Evolutionary conservation across 2,113 vertebrate genomes (phyloP).

Genomic region (Muntiacus reevesi): DNA sequence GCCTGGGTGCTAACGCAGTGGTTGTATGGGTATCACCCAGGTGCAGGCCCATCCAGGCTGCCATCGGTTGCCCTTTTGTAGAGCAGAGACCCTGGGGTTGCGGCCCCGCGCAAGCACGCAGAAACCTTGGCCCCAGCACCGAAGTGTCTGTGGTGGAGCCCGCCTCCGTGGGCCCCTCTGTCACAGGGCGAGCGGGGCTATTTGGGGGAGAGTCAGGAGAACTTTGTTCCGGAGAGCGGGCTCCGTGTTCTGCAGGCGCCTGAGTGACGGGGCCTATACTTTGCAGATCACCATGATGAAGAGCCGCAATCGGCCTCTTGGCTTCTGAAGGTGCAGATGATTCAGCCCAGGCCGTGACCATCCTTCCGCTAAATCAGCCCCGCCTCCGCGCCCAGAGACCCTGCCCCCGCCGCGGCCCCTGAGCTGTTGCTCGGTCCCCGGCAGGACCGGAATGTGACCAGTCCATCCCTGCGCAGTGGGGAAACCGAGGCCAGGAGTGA

Average conservation of each 20-base stretch:
- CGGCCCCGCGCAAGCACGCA: accelerated
- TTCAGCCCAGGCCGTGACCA: neutral
- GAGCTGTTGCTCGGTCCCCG: neutral
- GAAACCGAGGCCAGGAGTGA: neutral
- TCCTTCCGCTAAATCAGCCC: accelerated
- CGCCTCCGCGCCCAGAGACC: accelerated
- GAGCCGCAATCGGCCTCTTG: conserved; percentile 11
- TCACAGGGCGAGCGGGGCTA: accelerated
- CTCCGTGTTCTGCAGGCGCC: accelerated
- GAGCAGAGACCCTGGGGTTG: neutral
- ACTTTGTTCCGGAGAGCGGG: accelerated
- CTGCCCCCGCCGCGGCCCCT: accelerated
- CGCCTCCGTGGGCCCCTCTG: accelerated
- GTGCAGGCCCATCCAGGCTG: accelerated
- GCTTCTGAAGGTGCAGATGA: neutral
- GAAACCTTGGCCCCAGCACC: accelerated
- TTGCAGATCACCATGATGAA: neutral
- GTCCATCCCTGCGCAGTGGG: accelerated
- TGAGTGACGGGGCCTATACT: neutral
- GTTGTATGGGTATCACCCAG: accelerated
- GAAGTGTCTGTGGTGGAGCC: neutral
- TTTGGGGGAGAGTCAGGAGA: neutral
- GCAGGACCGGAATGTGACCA: accelerated
- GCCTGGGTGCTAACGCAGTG: accelerated
- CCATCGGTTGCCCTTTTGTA: accelerated